Base-by-base conservation (phyloP, 23 tunicate species). In the Ascidia mentula region DNA sequence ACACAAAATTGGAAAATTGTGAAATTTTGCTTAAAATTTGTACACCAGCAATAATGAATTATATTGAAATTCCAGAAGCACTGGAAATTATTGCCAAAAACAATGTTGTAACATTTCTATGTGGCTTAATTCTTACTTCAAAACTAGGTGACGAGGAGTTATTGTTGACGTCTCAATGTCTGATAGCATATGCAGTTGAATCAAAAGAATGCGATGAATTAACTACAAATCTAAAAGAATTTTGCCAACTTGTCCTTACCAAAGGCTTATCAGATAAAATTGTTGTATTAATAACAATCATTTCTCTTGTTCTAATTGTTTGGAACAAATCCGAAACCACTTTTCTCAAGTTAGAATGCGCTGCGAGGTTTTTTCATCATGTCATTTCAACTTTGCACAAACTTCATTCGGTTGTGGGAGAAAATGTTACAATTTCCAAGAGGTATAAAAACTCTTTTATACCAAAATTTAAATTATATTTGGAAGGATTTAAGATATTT, bases 41-140 rank as follows among this genome's bases (percentile, higher is more conserved):
- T 26, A 26, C 83, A 6, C 90, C 97, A 20, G 97, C 87, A 9
- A 38, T 91, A 33, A 26, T 91, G 74, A 72, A 81, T 40, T 87
- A 69, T 69, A 34, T 42, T 76, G 86, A 82, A 53, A 81, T 2
- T 40, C 20, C 46, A 32, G 38, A 31, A 18, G 31, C 82, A 30
- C 65, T 61, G 45, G 69, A 6, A 26, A 0, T 0, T 0, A 28
- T 82, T 30, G 9, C 37, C 26, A 69, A 79, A 0, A 36, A 18
- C 34, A 40, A 46, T 15, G 53, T 86, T 35, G 31, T 86, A 3
- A 20, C 45, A 34, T 18, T 32, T 33, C 59, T 86, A 33, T 18
- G 59, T 42, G 26, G 22, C n/a, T 34, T n/a, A 0, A 20, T 84
- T 31, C 38, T 28, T 60, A 76, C 60, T 12, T 6, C 34, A 45